Evolutionary conservation across 1,140 invertebrate genomes (phyloP), one percentile per base, ranked within the genome.

Genomic region (Penaeus chinensis): DNA sequence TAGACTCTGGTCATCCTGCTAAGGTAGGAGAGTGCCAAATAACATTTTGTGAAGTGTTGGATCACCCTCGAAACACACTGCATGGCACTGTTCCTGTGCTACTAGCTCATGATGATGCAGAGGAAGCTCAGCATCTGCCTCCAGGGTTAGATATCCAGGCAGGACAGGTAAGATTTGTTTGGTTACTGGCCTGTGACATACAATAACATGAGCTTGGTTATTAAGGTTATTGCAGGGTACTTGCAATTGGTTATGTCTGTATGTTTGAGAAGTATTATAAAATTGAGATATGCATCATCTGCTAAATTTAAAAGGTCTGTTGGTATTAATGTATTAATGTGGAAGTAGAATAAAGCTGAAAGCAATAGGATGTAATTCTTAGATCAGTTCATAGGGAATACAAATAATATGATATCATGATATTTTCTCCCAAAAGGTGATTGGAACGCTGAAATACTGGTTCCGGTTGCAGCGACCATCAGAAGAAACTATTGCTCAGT

Each of bases 11-110:
- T 63, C 87, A 88, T 60, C 87, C 87, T 78, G 82, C 82, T 32
- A 88, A 88, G 63, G 82, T 88, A n/a, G 87, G 87, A 18, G 87
- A 84, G 60, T 84, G 87, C 61, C 24, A n/a, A 3, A 61, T 88
- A n/a, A 84, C 63, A 3, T 84, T 88, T 62, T 27, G 82, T 65
- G 87, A 88, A 66, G 82, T 88, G 22, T 47, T 88, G 24, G 82
- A 88, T 19, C 82, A 88, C 47, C 87, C 87, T 65, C 82, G 87
- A n/a, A 88, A 88, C 66, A 88, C 87, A 18, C 77, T 88, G 37
- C 87, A 88, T 84, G 87, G 87, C 60, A 84, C 87, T 62, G 74
- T 79, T 24, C 63, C 74, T 47, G 74, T 88, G 3, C 47, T 71
- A 16, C 19, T 79, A n/a, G 47, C 62, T 42, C 81, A 65, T 84